A percentile compares a stretch with the other conserved stretches of the same genome.
Conservation (phyloP, 1,140 invertebrate species). For the Eumeta japonica region DNA sequence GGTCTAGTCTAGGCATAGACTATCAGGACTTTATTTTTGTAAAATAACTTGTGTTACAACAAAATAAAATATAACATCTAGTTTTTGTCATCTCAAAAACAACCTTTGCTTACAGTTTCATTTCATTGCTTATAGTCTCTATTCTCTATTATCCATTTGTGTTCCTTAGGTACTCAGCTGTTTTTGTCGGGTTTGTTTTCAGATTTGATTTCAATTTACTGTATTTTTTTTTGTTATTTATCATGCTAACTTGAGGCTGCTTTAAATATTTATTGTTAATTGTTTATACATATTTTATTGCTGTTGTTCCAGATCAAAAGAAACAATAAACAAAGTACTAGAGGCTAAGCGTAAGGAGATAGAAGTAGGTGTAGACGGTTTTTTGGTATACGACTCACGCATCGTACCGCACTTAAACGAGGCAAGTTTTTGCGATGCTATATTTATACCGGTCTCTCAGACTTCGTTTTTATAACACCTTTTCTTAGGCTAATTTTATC, state of each 20-base stretch:
- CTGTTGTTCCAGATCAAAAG: conserved; percentile 30
- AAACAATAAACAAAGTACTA: conserved; percentile 46
- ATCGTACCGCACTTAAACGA: conserved; percentile 62
- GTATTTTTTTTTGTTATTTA: background rate
- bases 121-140: too few relatives aligned
- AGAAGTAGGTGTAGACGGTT: conserved; percentile 66
- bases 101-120: too few relatives aligned
- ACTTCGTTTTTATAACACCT: too few relatives aligned
- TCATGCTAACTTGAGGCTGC: background rate
- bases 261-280: background rate
- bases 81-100: too few relatives aligned
- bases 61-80: too few relatives aligned
- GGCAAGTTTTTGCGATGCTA: conserved; percentile 37
- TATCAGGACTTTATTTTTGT: too few relatives aligned
- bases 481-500: background rate
- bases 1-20: too few relatives aligned
- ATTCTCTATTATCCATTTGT: too few relatives aligned
- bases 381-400: conserved; percentile 68
- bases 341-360: conserved; percentile 62
- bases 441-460: conserved; percentile 3
- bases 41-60: too few relatives aligned
- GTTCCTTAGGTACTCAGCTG: too few relatives aligned
- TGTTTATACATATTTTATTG: background rate
- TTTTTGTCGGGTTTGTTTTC: too few relatives aligned
- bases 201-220: too few relatives aligned